These are phyloP conservation scores for Propithecus deckenii DNA, from an alignment of 2,797 vertebrate species.

Conservation along the genomic window DNA sequence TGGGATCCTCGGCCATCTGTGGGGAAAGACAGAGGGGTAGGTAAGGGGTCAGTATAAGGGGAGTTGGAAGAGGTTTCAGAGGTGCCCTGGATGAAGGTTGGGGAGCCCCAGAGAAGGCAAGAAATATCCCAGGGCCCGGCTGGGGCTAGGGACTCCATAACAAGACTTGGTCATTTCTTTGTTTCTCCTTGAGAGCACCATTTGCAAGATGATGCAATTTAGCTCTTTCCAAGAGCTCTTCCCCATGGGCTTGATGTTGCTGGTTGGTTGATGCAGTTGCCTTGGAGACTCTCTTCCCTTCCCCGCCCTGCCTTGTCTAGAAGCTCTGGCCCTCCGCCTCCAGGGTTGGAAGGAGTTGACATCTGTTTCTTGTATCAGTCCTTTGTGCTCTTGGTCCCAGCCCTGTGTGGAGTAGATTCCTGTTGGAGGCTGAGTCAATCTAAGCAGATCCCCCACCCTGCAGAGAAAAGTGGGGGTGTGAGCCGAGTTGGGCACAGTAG, in stretches of 20 bases:
- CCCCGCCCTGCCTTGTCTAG: constrained; percentile 64
- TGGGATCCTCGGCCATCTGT: not conserved
- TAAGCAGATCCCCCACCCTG: not conserved
- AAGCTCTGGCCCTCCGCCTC: constrained; percentile 73
- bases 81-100: not conserved
- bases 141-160: not conserved
- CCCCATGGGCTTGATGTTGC: constrained; percentile 84
- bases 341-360: constrained; percentile 67
- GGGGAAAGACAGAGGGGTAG: not conserved
- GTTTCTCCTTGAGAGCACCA: constrained; percentile 42
- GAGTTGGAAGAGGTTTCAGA: not conserved
- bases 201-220: constrained; percentile 57
- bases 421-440: constrained; percentile 12
- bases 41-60: not conserved
- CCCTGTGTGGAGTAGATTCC: constrained; percentile 9
- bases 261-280: constrained; percentile 84
- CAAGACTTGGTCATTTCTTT: constrained; percentile 28
- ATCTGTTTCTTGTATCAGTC: constrained; percentile 78
- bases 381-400: constrained; percentile 58
- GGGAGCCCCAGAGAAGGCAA: not conserved
- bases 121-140: not conserved
- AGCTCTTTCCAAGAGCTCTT: constrained; percentile 74
- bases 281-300: constrained; percentile 80
- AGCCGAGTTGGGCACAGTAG: not conserved
- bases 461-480: not conserved